phyloP scores from a whole-genome alignment of 2,113 vertebrate species.

The Edolisoma coerulescens region DNA sequence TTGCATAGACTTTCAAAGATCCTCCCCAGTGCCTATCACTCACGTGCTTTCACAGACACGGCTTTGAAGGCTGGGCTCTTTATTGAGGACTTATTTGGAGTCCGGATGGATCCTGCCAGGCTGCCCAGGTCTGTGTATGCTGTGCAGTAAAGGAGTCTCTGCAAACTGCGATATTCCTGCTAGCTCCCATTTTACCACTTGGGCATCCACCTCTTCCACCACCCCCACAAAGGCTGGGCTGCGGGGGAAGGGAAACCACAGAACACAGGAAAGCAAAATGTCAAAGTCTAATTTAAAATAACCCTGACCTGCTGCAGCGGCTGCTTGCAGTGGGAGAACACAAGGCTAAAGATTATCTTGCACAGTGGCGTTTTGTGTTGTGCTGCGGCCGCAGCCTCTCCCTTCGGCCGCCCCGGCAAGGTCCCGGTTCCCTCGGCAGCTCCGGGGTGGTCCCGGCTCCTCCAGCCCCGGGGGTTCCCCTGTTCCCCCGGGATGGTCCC shows the following conservation, averaged over 20 bases:
- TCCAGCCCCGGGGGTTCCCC: not conserved
- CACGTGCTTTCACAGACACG: not conserved
- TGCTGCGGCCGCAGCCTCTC: not conserved
- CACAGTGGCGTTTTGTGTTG: not conserved
- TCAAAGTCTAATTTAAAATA: not conserved
- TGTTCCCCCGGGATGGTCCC: not conserved
- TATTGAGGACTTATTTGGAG: fast-evolving
- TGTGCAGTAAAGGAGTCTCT: not conserved
- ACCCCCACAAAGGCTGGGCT: not conserved
- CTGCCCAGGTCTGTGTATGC: not conserved
- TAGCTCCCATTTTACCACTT: not conserved
- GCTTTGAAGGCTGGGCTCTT: not conserved
- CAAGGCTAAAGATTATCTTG: not conserved
- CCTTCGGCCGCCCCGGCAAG: not conserved
- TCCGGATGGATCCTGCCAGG: not conserved
- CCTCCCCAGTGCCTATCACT: not conserved
- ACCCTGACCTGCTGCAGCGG: not conserved
- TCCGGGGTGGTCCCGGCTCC: not conserved
- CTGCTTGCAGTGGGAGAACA: not conserved
- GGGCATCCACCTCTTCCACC: not conserved
- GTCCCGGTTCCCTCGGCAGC: not conserved
- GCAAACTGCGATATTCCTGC: not conserved
- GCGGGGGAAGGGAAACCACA: not conserved
- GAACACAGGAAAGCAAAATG: not conserved
- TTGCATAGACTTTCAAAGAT: not conserved